phyloP scores from a whole-genome alignment of 2,113 vertebrate species.

The Jacana jacana region DNA sequence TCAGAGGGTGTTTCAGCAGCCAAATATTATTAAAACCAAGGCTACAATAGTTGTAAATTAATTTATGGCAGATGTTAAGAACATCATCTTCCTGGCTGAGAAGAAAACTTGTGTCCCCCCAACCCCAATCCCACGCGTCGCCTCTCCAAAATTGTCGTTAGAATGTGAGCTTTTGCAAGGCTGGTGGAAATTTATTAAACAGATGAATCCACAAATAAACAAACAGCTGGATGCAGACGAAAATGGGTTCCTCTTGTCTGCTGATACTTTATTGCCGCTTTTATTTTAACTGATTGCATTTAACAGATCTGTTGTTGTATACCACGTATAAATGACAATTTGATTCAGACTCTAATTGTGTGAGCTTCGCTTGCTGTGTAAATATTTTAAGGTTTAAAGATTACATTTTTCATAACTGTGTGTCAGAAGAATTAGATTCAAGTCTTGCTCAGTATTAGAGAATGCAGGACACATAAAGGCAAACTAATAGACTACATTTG shows the following conservation, averaged over 20 bases:
- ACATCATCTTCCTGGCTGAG: neutral
- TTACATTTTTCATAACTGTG: constrained; percentile 32
- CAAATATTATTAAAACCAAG: neutral
- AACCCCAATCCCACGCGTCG: rapidly evolving
- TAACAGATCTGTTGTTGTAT: neutral
- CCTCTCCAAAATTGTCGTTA: neutral
- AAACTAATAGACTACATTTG: constrained; percentile 29
- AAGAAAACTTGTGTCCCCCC: neutral
- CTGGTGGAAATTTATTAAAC: neutral
- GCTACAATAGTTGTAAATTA: neutral
- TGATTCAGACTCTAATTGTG: constrained; percentile 38
- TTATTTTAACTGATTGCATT: constrained; percentile 29
- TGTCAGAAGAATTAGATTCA: constrained; percentile 37
- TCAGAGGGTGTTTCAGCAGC: neutral
- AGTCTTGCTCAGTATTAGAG: neutral
- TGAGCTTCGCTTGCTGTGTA: neutral
- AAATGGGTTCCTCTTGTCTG: constrained; percentile 1
- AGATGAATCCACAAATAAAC: constrained; percentile 1
- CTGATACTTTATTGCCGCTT: neutral
- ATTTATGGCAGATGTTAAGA: neutral
- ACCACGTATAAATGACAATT: neutral
- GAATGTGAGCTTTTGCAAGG: neutral
- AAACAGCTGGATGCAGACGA: constrained; percentile 14
- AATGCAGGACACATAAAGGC: neutral
- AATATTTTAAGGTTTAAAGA: constrained; percentile 50